Percentiles rank a stretch among this genome's conserved stretches.
Conservation (phyloP, 2,113 vertebrate species). For the Natator depressus region DNA sequence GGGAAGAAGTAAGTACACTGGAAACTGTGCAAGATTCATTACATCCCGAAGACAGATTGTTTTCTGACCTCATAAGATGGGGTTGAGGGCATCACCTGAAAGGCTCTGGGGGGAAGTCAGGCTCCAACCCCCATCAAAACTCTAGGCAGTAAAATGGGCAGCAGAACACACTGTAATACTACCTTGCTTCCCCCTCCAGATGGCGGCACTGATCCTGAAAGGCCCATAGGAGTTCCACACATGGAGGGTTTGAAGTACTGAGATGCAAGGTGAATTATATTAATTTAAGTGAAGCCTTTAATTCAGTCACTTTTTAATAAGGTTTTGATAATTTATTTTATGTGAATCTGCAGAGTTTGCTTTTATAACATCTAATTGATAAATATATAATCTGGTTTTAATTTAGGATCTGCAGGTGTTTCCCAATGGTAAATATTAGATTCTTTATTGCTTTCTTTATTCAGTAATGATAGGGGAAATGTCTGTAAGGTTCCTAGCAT, state of each 20-base stretch:
- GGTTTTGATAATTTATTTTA: slow-evolving; percentile 62
- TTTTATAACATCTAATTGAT: slow-evolving; percentile 61
- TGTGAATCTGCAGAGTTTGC: slow-evolving; percentile 64
- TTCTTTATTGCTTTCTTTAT: slow-evolving; percentile 65
- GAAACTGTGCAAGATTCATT: not conserved
- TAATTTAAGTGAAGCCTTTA: slow-evolving; percentile 49
- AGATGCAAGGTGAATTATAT: slow-evolving; percentile 15
- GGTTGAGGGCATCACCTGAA: not conserved
- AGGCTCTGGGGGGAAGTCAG: not conserved
- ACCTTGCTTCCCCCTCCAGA: not conserved
- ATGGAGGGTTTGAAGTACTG: not conserved
- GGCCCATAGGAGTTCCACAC: not conserved
- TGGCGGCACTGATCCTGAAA: not conserved
- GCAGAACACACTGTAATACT: not conserved
- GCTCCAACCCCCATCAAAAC: not conserved
- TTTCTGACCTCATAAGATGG: not conserved
- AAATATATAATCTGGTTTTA: slow-evolving; percentile 71
- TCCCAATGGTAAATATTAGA: slow-evolving; percentile 64
- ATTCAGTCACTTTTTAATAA: slow-evolving; percentile 32
- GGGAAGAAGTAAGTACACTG: not conserved
- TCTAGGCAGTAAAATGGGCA: not conserved
- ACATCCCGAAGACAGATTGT: not conserved
- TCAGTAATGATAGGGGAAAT: slow-evolving; percentile 44
- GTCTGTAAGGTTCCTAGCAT: slow-evolving; percentile 25
- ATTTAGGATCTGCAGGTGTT: slow-evolving; percentile 73